phyloP scores from a whole-genome alignment of 2,888 invertebrate genomes.

The Malthinus flaveolus region DNA sequence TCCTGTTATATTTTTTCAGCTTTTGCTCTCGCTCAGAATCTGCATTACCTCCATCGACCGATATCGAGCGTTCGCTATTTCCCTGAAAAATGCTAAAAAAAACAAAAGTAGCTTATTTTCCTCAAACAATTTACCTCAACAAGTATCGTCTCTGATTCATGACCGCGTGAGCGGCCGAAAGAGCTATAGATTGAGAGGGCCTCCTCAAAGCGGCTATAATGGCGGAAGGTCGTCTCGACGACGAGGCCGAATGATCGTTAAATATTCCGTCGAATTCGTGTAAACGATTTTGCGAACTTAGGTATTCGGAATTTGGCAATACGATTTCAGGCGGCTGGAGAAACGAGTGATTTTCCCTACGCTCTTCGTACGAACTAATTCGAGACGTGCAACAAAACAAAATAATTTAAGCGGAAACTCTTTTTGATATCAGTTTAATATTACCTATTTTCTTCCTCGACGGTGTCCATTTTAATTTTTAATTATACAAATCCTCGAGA shows the following conservation, averaged over 20 bases:
- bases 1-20: conserved; percentile 51
- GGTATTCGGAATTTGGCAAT: conserved; percentile 8
- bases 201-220: conserved; percentile 66
- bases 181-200: conserved; percentile 63
- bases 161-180: conserved; percentile 58
- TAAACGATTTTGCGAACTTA: conserved; percentile 10
- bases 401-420: background rate
- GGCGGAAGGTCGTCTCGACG: conserved; percentile 63
- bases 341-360: conserved; percentile 10
- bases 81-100: conserved; percentile 38
- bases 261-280: conserved; percentile 14
- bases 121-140: conserved; percentile 36
- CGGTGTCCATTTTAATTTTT: conserved; percentile 49
- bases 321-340: conserved; percentile 12
- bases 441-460: conserved; percentile 44
- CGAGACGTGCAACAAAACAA: background rate
- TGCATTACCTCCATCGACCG: conserved; percentile 5
- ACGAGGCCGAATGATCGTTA: conserved; percentile 32
- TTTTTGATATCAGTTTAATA: background rate
- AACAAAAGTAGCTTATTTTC: background rate
- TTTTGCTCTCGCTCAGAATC: conserved; percentile 40
- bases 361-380: conserved; percentile 8
- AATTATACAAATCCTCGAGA: conserved; percentile 46
- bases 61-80: conserved; percentile 39
- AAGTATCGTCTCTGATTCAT: conserved; percentile 49